Evolutionary conservation across 2,113 vertebrate genomes (phyloP), one percentile per base, ranked within the genome.

Genomic region (Nicator chloris): DNA sequence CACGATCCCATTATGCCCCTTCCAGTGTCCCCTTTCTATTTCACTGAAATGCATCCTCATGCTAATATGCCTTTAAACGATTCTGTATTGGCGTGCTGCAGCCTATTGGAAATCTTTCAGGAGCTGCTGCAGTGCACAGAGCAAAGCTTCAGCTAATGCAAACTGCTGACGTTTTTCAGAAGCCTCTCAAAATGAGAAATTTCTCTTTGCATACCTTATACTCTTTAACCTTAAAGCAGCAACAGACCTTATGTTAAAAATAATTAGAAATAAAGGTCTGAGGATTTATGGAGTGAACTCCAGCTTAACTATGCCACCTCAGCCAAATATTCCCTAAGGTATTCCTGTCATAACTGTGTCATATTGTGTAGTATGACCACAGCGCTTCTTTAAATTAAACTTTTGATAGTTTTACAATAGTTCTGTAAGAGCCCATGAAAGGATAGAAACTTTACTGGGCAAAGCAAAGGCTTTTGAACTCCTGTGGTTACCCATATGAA

Each of bases 401-500:
- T 92, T 92, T 72, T 86, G 57, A 23, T 49, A 93, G 76, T 82
- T 94, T 92, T 71, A 83, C 61, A 88, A 82, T 72, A 95, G 78
- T 90, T 92, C 65, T 78, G 68, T 51, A 77, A 86, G 47, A 88
- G 37, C 13, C 21, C 27, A 45, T 83, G 68, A 95, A 78, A 93
- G 71, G 40, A 73, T 16, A 91, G 40, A 95, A 92, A 94, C 80
- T 92, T 95, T 79, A 47, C 31, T 78, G 69, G 66, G 79, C 37
- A 94, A 94, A 96, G 87, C 23, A 89, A 79, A 84, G 19, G 50
- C 47, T 88, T 96, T 81, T 90, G 69, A 96, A 75, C 82, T 86
- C 76, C 91, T 88, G 40, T 70, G 79, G 85, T 45, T 95, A 30
- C n/a, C 75, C 31, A 26, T 39, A 86, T 23, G 76, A 94, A 92